These are phyloP conservation scores for Heliconius aoede DNA, from an alignment of 2,888 invertebrate genomes.

Conservation along the genomic window DNA sequence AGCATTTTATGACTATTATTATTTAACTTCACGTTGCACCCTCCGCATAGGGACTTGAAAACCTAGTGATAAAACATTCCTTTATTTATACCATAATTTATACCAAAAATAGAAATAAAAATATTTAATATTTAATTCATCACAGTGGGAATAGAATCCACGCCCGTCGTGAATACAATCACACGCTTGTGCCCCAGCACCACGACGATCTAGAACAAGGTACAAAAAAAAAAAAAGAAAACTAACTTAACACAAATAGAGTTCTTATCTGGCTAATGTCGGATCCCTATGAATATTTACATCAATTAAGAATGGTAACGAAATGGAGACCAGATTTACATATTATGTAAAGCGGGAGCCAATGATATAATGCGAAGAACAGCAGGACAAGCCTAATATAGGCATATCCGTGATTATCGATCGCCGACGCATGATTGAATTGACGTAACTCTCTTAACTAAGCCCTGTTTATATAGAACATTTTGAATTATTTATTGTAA, in stretches of 20 bases:
- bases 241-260: background rate
- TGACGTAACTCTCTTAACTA: background rate
- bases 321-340: conserved; percentile 3
- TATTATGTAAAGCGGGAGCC: conserved; percentile 5
- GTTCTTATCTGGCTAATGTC: background rate
- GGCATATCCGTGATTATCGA: conserved; percentile 20
- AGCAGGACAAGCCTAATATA: conserved; percentile 12
- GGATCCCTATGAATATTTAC: background rate
- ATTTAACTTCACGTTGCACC: too few species aligned
- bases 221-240: too few species aligned
- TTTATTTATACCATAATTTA: too few species aligned
- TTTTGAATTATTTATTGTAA: background rate
- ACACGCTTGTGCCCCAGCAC: too few species aligned
- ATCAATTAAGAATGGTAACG: conserved; percentile 8
- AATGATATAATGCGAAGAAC: conserved; percentile 2
- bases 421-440: conserved; percentile 18
- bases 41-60: too few species aligned
- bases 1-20: too few species aligned
- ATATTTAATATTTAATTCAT: too few species aligned
- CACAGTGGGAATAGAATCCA: too few species aligned
- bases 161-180: too few species aligned
- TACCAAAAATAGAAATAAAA: too few species aligned
- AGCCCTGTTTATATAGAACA: background rate
- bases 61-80: too few species aligned
- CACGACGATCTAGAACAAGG: too few species aligned